Percentiles rank a stretch among this genome's conserved stretches.
Evolutionary conservation across 2,113 vertebrate species (phyloP).

Genomic region (Hemicordylus capensis): DNA sequence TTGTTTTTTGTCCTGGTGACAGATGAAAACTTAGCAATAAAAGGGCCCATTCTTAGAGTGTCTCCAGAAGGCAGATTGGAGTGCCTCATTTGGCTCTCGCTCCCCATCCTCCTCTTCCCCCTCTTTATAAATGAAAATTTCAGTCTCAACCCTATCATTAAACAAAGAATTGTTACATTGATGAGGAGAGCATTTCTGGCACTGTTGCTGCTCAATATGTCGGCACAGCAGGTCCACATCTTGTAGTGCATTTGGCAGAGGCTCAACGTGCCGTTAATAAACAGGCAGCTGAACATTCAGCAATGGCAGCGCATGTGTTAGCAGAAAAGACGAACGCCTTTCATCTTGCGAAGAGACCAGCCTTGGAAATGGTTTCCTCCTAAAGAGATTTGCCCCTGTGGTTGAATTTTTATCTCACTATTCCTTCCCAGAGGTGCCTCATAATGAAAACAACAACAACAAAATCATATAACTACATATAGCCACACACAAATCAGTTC

Average conservation of each 20-base stretch:
- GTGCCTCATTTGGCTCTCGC: slow-evolving; percentile 38
- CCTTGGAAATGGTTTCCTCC: not conserved
- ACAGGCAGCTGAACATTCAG: slow-evolving; percentile 35
- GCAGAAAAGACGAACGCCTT: slow-evolving; percentile 11
- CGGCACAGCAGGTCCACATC: slow-evolving; percentile 36
- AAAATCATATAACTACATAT: not conserved
- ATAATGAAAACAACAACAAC: not conserved
- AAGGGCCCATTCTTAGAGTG: slow-evolving; percentile 18
- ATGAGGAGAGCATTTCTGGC: slow-evolving; percentile 39
- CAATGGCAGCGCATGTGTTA: not conserved
- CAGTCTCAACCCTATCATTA: slow-evolving; percentile 37
- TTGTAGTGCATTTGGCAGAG: slow-evolving; percentile 34
- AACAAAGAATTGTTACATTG: not conserved
- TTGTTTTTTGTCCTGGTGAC: slow-evolving; percentile 28
- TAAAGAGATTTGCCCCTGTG: fast-evolving
- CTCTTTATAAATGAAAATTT: slow-evolving; percentile 35
- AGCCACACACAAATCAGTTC: no score
- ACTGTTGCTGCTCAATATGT: not conserved
- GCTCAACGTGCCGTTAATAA: slow-evolving; percentile 35
- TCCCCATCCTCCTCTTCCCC: slow-evolving; percentile 15
- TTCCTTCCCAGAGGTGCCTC: not conserved
- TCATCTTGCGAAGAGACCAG: slow-evolving; percentile 14
- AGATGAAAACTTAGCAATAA: slow-evolving; percentile 30
- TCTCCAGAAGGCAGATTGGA: slow-evolving; percentile 35
- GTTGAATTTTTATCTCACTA: no score